Percentiles rank a stretch among this genome's conserved stretches.
These are phyloP conservation scores for Lycorma delicatula DNA, from an alignment of 1,140 invertebrate genomes.

Conservation along the genomic window DNA sequence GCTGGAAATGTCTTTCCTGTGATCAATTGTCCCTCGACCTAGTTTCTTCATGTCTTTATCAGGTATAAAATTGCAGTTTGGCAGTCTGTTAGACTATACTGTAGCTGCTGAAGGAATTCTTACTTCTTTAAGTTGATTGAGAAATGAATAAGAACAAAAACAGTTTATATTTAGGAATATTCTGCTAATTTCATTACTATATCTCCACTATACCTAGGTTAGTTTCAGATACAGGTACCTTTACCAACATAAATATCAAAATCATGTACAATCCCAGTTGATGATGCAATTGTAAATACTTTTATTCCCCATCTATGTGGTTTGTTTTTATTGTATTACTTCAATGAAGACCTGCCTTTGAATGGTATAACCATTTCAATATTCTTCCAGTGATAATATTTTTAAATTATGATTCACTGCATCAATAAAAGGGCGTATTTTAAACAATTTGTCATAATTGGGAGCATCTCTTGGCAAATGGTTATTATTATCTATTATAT, in stretches of 20 bases:
- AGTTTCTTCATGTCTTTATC: slow-evolving; percentile 14
- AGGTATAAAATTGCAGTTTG: slow-evolving; percentile 12
- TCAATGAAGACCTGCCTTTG: slow-evolving; percentile 20
- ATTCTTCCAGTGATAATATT: slow-evolving; percentile 5
- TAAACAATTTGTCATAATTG: neutral
- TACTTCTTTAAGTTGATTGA: slow-evolving; percentile 8
- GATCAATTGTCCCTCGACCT: neutral
- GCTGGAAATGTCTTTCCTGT: neutral
- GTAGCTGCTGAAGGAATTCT: slow-evolving; percentile 18
- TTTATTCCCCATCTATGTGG: slow-evolving; percentile 32
- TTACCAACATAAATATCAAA: slow-evolving; percentile 15
- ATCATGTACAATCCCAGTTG: slow-evolving; percentile 10
- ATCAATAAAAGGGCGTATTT: slow-evolving; percentile 8
- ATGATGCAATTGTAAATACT: slow-evolving; percentile 17
- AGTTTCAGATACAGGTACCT: slow-evolving; percentile 1
- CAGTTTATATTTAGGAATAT: slow-evolving; percentile 8
- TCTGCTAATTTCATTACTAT: slow-evolving; percentile 12
- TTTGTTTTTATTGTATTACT: slow-evolving; percentile 32
- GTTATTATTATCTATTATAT: neutral
- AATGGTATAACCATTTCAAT: slow-evolving; percentile 25
- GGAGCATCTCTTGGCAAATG: neutral
- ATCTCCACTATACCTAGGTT: slow-evolving; percentile 13
- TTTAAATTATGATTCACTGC: slow-evolving; percentile 15
- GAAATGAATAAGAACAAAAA: slow-evolving; percentile 18
- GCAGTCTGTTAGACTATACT: slow-evolving; percentile 19